Evolutionary conservation across 2,797 vertebrate species (phyloP).

Genomic region (Falco naumanni): DNA sequence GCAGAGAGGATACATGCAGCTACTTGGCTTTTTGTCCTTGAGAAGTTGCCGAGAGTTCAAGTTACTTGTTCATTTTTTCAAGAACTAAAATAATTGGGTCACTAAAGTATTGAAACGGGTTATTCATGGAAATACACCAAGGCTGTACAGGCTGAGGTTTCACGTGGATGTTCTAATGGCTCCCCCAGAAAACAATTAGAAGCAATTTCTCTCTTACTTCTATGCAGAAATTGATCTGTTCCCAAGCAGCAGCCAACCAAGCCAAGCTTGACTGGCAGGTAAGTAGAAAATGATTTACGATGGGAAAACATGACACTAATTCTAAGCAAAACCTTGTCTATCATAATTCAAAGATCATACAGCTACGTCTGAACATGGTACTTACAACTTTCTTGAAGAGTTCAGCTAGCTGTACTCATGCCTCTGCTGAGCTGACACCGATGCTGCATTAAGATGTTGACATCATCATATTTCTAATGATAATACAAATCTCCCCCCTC

Average conservation of each 20-base stretch:
- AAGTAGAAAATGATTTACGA: neutral
- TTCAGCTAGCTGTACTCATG: neutral
- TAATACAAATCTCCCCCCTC: neutral
- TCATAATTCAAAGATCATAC: neutral
- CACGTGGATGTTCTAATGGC: slow-evolving; percentile 37
- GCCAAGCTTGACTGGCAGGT: slow-evolving; percentile 28
- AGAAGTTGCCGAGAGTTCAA: neutral
- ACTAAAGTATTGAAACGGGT: slow-evolving; percentile 14
- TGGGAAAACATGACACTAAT: slow-evolving; percentile 23
- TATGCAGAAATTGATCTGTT: slow-evolving; percentile 40
- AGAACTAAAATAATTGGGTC: slow-evolving; percentile 56
- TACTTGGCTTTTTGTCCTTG: slow-evolving; percentile 20
- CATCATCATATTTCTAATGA: neutral
- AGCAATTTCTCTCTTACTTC: slow-evolving; percentile 32
- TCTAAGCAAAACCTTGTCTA: slow-evolving; percentile 18
- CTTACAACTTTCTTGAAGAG: neutral
- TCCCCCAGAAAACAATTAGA: slow-evolving; percentile 65
- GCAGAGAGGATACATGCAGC: neutral
- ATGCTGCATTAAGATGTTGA: neutral
- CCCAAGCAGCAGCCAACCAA: slow-evolving; percentile 25
- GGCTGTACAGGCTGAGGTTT: slow-evolving; percentile 7
- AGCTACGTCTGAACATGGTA: neutral
- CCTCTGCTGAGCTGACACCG: neutral
- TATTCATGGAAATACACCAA: slow-evolving; percentile 33
- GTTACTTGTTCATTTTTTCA: neutral